Evolutionary conservation across 2,113 vertebrate species (phyloP).

Genomic region (Tonatia bakeri): DNA sequence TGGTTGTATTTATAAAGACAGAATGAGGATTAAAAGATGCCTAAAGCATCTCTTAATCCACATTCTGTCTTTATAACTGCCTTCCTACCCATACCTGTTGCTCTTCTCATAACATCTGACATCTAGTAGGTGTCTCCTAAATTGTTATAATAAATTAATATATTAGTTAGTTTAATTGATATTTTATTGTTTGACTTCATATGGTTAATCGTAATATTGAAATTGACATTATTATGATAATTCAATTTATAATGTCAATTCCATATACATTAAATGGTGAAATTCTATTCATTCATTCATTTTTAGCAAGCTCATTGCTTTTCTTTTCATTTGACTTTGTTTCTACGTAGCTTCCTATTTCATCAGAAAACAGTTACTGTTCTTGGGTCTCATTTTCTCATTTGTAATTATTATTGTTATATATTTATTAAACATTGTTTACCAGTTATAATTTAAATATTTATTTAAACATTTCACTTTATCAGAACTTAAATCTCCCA

Average conservation of each 20-base stretch:
- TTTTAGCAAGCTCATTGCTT: background rate
- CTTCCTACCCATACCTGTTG: background rate
- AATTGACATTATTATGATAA: background rate
- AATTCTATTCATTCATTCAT: background rate
- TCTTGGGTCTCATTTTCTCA: background rate
- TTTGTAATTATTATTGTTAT: background rate
- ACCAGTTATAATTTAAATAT: background rate
- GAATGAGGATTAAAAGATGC: too few species aligned
- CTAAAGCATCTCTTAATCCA: too few species aligned
- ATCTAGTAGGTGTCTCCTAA: background rate
- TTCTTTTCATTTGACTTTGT: background rate
- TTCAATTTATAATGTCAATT: background rate
- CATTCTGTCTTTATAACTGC: background rate
- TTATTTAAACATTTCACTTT: background rate
- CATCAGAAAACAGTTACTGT: background rate
- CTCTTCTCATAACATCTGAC: background rate
- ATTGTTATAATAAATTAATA: background rate
- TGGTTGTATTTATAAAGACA: too few species aligned
- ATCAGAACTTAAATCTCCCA: background rate
- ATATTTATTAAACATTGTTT: background rate
- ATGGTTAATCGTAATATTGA: background rate
- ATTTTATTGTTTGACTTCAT: background rate
- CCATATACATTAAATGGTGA: background rate
- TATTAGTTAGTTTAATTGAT: background rate
- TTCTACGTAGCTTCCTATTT: conserved; percentile 14